phyloP scores from a whole-genome alignment of 1,140 invertebrate genomes.

The Drosophila bocki region DNA sequence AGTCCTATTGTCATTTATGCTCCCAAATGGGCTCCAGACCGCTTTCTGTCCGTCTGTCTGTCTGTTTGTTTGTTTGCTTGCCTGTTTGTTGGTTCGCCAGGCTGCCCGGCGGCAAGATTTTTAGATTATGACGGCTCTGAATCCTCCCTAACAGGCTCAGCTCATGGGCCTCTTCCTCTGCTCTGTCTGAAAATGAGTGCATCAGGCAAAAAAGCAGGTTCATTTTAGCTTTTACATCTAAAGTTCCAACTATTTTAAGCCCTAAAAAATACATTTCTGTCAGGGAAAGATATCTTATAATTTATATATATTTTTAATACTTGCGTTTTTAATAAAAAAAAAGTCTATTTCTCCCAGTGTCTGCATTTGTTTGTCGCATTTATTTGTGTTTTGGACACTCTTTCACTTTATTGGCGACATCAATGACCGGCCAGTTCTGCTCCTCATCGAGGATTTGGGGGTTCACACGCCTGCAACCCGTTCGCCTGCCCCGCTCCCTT shows the following conservation, averaged over 20 bases:
- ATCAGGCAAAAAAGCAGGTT: neutral
- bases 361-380: slow-evolving; percentile 22
- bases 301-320: neutral
- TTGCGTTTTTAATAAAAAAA: too few relatives aligned
- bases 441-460: slow-evolving; percentile 16
- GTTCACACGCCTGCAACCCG: slow-evolving; percentile 56
- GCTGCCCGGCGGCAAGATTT: slow-evolving; percentile 64
- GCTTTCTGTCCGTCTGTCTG: slow-evolving; percentile 32
- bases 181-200: neutral
- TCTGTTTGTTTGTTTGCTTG: slow-evolving; percentile 16
- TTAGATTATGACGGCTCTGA: slow-evolving; percentile 73
- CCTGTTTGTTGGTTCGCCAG: slow-evolving; percentile 35
- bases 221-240: neutral
- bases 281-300: neutral
- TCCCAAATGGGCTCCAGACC: slow-evolving; percentile 29
- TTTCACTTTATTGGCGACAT: slow-evolving; percentile 66
- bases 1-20: slow-evolving; percentile 53
- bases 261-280: neutral
- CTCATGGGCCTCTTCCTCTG: slow-evolving; percentile 2
- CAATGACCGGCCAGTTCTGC: slow-evolving; percentile 47
- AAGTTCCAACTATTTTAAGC: neutral
- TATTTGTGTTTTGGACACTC: slow-evolving; percentile 51
- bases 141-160: slow-evolving; percentile 22
- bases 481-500: neutral
- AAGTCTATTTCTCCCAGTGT: slow-evolving; percentile 13